Conservation (phyloP, 2,797 vertebrate genomes). For the Paguma larvata region DNA sequence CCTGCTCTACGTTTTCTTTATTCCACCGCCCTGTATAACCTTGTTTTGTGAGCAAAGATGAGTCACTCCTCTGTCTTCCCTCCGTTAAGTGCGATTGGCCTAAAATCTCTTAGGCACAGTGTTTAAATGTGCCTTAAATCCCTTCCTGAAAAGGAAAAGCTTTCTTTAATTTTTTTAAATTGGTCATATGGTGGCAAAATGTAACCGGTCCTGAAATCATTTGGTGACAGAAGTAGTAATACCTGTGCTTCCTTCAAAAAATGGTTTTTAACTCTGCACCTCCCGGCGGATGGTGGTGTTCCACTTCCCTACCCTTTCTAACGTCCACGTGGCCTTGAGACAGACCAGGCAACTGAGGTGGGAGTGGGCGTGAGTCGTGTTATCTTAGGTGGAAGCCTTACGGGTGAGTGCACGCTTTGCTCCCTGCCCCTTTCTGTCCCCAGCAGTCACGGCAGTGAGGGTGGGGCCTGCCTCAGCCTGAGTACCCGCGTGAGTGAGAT, state of each 20-base stretch:
- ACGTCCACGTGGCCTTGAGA: not conserved
- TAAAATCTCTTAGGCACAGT: not conserved
- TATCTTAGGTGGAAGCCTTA: not conserved
- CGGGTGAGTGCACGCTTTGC: rapidly evolving
- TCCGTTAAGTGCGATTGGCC: not conserved
- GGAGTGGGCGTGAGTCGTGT: not conserved
- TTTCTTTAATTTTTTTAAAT: not conserved
- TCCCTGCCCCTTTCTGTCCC: rapidly evolving
- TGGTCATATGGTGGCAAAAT: not conserved
- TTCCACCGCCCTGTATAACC: not conserved
- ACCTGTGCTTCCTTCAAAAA: not conserved
- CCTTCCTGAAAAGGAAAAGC: not conserved
- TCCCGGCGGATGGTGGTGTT: not conserved
- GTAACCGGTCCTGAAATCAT: not conserved
- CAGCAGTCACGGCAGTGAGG: rapidly evolving
- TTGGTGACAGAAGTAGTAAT: slow-evolving; percentile 19
- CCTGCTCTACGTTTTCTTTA: not conserved
- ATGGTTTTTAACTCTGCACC: not conserved
- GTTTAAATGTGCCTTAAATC: too few relatives aligned
- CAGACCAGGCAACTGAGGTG: too few relatives aligned
- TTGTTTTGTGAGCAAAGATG: not conserved
- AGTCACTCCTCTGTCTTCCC: not conserved
- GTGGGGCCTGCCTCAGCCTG: not conserved
- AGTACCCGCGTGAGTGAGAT: not conserved
- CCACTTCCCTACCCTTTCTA: not conserved